These are phyloP conservation scores for Cercopithecus diana DNA, from an alignment of 2,797 vertebrate genomes.

Conservation along the genomic window DNA sequence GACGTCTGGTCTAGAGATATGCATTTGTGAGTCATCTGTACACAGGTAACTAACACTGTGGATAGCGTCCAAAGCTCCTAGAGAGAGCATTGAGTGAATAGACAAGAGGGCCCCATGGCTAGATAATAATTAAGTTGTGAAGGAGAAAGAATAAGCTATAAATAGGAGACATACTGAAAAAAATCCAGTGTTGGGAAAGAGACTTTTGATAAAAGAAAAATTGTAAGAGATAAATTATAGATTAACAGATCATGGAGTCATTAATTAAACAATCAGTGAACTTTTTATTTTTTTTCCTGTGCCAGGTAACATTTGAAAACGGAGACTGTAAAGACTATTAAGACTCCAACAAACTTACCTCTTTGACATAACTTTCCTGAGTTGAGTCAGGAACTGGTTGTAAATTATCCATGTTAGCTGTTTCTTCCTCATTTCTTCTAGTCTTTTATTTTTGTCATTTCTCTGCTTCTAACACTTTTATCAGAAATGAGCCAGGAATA, in stretches of 20 bases:
- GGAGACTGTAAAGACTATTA: background rate
- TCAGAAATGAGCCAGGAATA: background rate
- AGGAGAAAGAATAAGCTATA: background rate
- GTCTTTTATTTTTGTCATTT: background rate
- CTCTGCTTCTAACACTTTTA: background rate
- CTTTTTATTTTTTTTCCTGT: background rate
- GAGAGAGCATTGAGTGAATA: background rate
- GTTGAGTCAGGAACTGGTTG: background rate
- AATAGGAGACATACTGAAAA: background rate
- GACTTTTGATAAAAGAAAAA: background rate
- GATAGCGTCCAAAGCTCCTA: background rate
- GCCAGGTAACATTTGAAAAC: background rate
- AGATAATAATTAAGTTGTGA: background rate
- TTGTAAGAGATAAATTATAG: background rate
- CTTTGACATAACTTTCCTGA: background rate
- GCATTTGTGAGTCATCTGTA: background rate
- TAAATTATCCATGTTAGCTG: background rate
- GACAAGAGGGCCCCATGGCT: background rate
- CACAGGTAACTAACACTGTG: background rate
- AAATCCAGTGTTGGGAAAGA: background rate
- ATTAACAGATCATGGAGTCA: background rate
- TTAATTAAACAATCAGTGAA: background rate
- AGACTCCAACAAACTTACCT: background rate
- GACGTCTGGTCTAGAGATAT: background rate
- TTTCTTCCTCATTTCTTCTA: background rate